Base-by-base conservation (phyloP, 23 tunicate species). In the Trididemnum clinides region DNA sequence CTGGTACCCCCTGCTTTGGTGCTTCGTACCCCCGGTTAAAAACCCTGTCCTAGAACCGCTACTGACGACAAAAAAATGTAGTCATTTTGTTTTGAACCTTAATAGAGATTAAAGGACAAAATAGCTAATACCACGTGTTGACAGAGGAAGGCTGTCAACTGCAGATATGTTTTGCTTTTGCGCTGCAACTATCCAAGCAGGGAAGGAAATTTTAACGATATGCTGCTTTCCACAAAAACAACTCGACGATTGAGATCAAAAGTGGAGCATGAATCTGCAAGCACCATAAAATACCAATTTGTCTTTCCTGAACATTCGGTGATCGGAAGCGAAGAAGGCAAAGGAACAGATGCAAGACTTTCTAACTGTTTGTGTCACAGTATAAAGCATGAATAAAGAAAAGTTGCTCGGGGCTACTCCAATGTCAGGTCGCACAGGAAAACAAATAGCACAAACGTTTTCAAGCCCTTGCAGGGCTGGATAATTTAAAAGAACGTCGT, bases 301-400 rank as follows among this genome's bases (percentile, higher is more conserved):
- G 22, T 36, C 29, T 73, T 73, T 39, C 57, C 80, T 36, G 80
- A 28, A 2, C 80, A 38, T 57, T 73, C 38, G n/a, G n/a, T 39
- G 57, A 73, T 73, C 57, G 80, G 2, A 73, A 73, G 28, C 57
- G 57, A 73, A 36, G 80, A 73, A 73, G 38, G 28, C 80, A 73
- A 22, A 37, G 80, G 80, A 57, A 15, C 33, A 73, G 22, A 23
- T 73, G 80, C 26, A 36, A 20, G 57, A 73, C 30, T 73, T 73
- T 73, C 22, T 73, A 28, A 57, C 80, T 19, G 80, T 73, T 57
- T 73, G 80, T 15, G 80, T 73, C 7, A 73, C 80, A 73, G 80
- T 25, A 7, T 73, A 37, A 19, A 29, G 25, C 54, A 73, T 73
- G 80, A 37, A 73, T 7, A 73, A 37, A 20, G 80, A 73, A 39